Percentiles rank a stretch among this genome's conserved stretches.
These are phyloP conservation scores for Maniola jurtina DNA, from an alignment of 1,140 invertebrate genomes.

Conservation along the genomic window DNA sequence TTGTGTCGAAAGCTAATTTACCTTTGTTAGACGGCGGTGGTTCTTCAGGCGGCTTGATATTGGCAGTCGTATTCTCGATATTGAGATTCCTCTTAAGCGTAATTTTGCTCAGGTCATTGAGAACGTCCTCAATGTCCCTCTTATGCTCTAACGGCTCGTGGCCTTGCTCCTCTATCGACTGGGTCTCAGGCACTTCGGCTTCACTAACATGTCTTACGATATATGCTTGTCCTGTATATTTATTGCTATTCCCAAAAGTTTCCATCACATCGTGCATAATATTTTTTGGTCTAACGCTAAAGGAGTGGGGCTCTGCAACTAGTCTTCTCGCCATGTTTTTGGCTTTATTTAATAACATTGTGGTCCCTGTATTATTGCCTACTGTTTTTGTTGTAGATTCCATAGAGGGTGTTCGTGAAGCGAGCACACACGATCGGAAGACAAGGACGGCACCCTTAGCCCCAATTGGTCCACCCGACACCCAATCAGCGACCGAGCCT, in stretches of 20 bases:
- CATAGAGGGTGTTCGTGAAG: constrained; percentile 67
- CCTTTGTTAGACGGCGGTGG: constrained; percentile 55
- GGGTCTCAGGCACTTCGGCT: constrained; percentile 47
- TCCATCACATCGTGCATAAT: constrained; percentile 76
- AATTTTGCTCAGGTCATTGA: constrained; percentile 73
- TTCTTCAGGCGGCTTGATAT: constrained; percentile 65
- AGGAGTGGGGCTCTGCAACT: constrained; percentile 64
- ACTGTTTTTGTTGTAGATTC: constrained; percentile 65
- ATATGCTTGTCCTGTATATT: constrained; percentile 58
- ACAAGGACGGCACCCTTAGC: constrained; percentile 77
- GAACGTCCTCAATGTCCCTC: constrained; percentile 73
- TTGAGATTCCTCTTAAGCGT: constrained; percentile 71
- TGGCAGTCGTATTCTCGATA: constrained; percentile 72
- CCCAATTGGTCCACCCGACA: constrained; percentile 77
- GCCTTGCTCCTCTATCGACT: constrained; percentile 54
- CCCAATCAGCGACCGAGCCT: constrained; percentile 82
- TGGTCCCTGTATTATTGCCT: constrained; percentile 66
- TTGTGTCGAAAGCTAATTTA: constrained; percentile 20
- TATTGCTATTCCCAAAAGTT: constrained; percentile 63
- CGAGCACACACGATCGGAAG: constrained; percentile 80
- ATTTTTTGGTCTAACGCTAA: constrained; percentile 61
- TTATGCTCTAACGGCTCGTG: constrained; percentile 61
- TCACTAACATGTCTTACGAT: constrained; percentile 65
- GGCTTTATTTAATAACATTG: constrained; percentile 68
- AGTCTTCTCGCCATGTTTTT: constrained; percentile 70